A percentile compares a stretch with the other conserved stretches of the same genome.
phyloP scores from a whole-genome alignment of 2,888 invertebrate species.

The Rhingia rostrata region DNA sequence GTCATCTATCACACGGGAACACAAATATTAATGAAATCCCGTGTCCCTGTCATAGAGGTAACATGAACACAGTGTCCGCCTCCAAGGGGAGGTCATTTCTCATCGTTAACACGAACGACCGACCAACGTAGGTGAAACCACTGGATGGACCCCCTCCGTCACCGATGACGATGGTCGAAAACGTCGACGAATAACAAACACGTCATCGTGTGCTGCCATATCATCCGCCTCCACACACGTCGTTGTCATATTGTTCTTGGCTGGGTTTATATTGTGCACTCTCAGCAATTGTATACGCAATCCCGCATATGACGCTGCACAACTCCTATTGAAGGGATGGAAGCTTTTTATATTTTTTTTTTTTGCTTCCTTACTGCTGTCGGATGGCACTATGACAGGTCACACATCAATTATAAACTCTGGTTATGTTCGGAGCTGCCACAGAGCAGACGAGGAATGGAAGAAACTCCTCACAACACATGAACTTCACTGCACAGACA shows the following conservation, averaged over 20 bases:
- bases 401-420: slow-evolving; percentile 56
- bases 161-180: slow-evolving; percentile 44
- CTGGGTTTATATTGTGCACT: slow-evolving; percentile 17
- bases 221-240: slow-evolving; percentile 10
- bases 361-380: background rate
- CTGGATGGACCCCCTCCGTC: slow-evolving; percentile 6
- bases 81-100: slow-evolving; percentile 23
- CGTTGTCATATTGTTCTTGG: slow-evolving; percentile 11
- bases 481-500: background rate
- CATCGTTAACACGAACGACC: slow-evolving; percentile 38
- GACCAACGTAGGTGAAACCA: slow-evolving; percentile 18
- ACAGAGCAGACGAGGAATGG: slow-evolving; percentile 1
- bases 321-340: background rate
- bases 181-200: slow-evolving; percentile 53
- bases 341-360: slow-evolving; percentile 6
- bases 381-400: slow-evolving; percentile 35
- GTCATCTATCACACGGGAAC: slow-evolving; percentile 55
- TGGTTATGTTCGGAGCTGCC: slow-evolving; percentile 9
- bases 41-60: slow-evolving; percentile 32
- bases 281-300: slow-evolving; percentile 36
- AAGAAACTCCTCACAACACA: slow-evolving; percentile 6
- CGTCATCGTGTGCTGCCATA: slow-evolving; percentile 40
- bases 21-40: slow-evolving; percentile 61
- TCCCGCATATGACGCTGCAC: background rate
- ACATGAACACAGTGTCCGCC: slow-evolving; percentile 9